phyloP scores from a whole-genome alignment of 2,888 invertebrate species.

The Petrolisthes manimaculis region DNA sequence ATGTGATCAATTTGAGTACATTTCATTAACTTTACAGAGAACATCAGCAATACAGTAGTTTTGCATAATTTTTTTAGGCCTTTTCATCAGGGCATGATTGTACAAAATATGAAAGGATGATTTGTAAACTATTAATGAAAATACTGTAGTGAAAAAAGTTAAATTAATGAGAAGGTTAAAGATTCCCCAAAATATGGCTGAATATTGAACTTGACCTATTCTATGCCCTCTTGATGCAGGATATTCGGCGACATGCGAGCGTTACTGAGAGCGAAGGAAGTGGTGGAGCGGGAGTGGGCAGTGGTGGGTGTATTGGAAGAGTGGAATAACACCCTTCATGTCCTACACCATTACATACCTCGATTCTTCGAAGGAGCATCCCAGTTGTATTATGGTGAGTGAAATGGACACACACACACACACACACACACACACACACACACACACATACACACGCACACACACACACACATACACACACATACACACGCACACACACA shows the following conservation, averaged over 20 bases:
- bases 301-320: conserved; percentile 91
- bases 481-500: no score
- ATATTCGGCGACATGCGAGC: conserved; percentile 87
- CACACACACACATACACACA: neutral
- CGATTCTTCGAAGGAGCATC: conserved; percentile 79
- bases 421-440: no score
- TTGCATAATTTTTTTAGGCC: no score
- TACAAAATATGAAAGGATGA: no score
- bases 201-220: neutral
- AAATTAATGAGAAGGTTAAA: neutral
- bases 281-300: conserved; percentile 87
- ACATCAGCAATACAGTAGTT: no score
- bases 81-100: no score
- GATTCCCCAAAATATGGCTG: neutral
- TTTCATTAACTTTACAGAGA: no score
- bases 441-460: neutral
- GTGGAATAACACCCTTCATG: conserved; percentile 72
- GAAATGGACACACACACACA: neutral
- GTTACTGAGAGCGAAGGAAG: conserved; percentile 84
- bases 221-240: conserved; percentile 71
- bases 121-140: no score
- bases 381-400: conserved; percentile 83
- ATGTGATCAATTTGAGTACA: no score
- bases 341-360: conserved; percentile 9
- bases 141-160: no score